Percentiles rank a stretch among this genome's conserved stretches.
These are phyloP conservation scores for Solenopsis fugax DNA, from an alignment of 1,140 invertebrate genomes.

Conservation along the genomic window DNA sequence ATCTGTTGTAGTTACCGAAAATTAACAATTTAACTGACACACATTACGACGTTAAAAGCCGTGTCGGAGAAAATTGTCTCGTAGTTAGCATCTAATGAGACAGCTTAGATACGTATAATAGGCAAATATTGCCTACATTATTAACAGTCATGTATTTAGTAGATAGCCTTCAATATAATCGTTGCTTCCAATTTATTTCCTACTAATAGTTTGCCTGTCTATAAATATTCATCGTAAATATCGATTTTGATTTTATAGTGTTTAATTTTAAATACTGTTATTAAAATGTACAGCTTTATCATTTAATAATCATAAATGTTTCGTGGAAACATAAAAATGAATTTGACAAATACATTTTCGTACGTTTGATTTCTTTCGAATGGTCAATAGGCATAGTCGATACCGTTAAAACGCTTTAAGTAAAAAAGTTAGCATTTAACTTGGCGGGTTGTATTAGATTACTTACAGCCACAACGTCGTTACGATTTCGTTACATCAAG, in stretches of 20 bases:
- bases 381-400: neutral
- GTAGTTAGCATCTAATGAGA: conserved; percentile 33
- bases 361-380: neutral
- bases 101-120: neutral
- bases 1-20: neutral
- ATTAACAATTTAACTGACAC: conserved; percentile 15
- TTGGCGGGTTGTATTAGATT: conserved; percentile 23
- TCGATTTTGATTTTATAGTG: neutral
- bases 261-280: conserved; percentile 14
- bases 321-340: neutral
- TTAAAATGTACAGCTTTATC: neutral
- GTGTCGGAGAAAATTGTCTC: conserved; percentile 10
- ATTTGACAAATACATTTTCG: neutral
- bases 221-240: neutral
- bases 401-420: conserved; percentile 6
- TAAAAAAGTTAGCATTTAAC: conserved; percentile 42
- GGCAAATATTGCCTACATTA: conserved; percentile 17
- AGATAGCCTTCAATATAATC: neutral
- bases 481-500: neutral
- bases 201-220: neutral
- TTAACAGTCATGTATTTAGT: neutral
- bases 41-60: neutral
- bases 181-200: neutral
- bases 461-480: neutral
- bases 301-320: conserved; percentile 3